Percentiles rank a stretch among this genome's conserved stretches.
phyloP scores from a whole-genome alignment of 1,140 invertebrate species.

The Neelides sp. region DNA sequence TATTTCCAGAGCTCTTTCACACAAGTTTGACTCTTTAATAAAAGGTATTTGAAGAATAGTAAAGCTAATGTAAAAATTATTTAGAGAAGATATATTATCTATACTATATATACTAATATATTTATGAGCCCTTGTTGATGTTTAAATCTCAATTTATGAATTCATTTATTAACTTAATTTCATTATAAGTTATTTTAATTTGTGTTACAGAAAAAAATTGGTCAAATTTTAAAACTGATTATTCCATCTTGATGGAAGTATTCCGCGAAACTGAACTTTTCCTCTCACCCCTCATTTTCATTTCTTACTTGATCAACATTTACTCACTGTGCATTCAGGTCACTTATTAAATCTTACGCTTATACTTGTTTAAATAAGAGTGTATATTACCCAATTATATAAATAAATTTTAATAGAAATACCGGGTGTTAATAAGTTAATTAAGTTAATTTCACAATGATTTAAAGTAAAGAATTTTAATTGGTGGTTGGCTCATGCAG shows the following conservation, averaged over 20 bases:
- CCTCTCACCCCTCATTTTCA: conserved; percentile 15
- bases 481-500: conserved; percentile 7
- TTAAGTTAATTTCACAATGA: not conserved
- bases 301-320: conserved; percentile 13
- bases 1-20: conserved; percentile 10
- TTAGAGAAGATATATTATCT: not conserved
- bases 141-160: not conserved
- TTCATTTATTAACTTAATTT: too few species aligned
- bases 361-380: too few species aligned
- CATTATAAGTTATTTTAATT: not conserved
- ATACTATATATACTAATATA: not conserved
- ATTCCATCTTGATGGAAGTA: conserved; percentile 2
- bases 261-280: conserved; percentile 9
- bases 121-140: not conserved
- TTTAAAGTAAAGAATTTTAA: not conserved
- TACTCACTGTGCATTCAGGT: conserved; percentile 20
- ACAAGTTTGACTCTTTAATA: conserved; percentile 12
- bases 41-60: too few species aligned
- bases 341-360: not conserved
- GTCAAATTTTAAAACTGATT: conserved; percentile 9
- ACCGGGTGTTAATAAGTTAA: not conserved
- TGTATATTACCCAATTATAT: too few species aligned
- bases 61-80: not conserved
- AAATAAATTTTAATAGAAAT: not conserved
- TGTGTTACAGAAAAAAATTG: conserved; percentile 6